Evolutionary conservation across 2,113 vertebrate species (phyloP).

Genomic region (Crocuta crocuta): DNA sequence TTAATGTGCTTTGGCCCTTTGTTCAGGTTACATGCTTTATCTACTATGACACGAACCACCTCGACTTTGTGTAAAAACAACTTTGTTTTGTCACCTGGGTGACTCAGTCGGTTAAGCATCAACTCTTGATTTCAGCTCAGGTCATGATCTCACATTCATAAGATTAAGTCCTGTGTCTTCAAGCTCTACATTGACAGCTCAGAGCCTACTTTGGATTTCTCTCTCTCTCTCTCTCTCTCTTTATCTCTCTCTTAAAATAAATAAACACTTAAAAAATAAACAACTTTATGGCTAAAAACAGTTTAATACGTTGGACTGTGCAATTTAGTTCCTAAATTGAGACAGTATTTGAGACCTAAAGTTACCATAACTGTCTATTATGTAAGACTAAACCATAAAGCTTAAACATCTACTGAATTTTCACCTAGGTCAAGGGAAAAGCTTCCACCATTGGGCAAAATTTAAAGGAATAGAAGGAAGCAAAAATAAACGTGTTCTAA

Average conservation of each 20-base stretch:
- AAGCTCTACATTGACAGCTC: no score
- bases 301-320: background rate
- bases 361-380: background rate
- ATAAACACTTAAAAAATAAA: background rate
- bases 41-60: background rate
- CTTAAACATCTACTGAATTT: background rate
- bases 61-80: background rate
- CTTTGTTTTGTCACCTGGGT: background rate
- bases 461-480: background rate
- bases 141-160: no score
- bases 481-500: background rate
- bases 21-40: background rate
- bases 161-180: no score
- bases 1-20: background rate
- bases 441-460: background rate
- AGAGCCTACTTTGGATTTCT: no score
- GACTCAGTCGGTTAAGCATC: no score
- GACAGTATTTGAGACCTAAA: background rate
- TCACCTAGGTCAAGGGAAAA: background rate
- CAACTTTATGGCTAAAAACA: background rate
- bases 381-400: background rate
- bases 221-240: no score
- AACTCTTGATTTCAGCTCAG: no score
- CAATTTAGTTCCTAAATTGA: background rate
- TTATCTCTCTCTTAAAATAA: no score